A percentile compares a stretch with the other conserved stretches of the same genome.
Evolutionary conservation across 2,888 invertebrate genomes (phyloP).

Genomic region (Brachylomia viminalis): DNA sequence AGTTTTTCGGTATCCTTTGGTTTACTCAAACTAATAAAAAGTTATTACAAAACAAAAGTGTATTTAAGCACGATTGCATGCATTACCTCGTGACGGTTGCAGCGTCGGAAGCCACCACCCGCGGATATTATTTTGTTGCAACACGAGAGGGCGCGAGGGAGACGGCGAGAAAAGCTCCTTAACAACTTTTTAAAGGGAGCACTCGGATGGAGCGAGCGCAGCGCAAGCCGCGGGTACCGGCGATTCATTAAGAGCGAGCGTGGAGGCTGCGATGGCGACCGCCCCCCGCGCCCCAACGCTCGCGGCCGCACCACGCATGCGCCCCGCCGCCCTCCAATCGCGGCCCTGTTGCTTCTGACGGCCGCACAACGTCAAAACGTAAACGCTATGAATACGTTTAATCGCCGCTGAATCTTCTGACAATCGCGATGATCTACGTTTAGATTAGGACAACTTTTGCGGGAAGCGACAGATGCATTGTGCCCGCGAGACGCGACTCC

Average conservation of each 20-base stretch:
- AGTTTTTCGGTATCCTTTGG: slow-evolving; percentile 39
- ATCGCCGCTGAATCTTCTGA: slow-evolving; percentile 84
- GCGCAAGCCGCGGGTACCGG: slow-evolving; percentile 88
- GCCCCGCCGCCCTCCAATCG: slow-evolving; percentile 81
- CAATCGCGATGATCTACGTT: slow-evolving; percentile 84
- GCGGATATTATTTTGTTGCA: slow-evolving; percentile 79
- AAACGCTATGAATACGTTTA: slow-evolving; percentile 88
- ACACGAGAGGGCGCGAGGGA: slow-evolving; percentile 85
- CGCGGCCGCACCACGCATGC: slow-evolving; percentile 77
- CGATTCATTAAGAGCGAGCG: slow-evolving; percentile 89
- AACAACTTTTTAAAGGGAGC: slow-evolving; percentile 85
- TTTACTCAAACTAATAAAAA: slow-evolving; percentile 57
- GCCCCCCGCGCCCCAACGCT: slow-evolving; percentile 74
- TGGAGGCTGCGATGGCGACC: slow-evolving; percentile 85
- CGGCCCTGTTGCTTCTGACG: slow-evolving; percentile 90
- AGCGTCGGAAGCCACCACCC: slow-evolving; percentile 73
- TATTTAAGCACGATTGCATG: slow-evolving; percentile 57
- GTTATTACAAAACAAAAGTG: slow-evolving; percentile 63
- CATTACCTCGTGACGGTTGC: slow-evolving; percentile 78
- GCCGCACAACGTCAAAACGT: slow-evolving; percentile 85
- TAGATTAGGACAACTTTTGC: slow-evolving; percentile 81
- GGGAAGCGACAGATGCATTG: slow-evolving; percentile 74
- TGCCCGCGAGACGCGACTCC: slow-evolving; percentile 69
- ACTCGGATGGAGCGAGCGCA: slow-evolving; percentile 83
- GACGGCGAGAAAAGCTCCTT: slow-evolving; percentile 82